Evolutionary conservation across 2,113 vertebrate genomes (phyloP), one percentile per base, ranked within the genome.

Genomic region (Struthio camelus): DNA sequence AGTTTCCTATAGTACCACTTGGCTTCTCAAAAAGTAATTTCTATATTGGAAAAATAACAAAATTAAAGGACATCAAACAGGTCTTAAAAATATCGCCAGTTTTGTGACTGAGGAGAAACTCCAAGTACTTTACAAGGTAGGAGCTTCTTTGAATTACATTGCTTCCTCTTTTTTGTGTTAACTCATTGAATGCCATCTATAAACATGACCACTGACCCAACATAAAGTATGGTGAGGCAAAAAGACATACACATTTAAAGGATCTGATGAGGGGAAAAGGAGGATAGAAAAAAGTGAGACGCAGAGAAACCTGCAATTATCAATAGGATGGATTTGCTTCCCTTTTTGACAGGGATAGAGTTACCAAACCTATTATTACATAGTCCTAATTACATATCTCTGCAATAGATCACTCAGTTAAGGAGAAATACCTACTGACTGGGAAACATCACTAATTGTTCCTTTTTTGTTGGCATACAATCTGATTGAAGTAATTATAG

Each of bases 221-320:
- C 69, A 54, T 80, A n/a, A 85, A 85, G 84, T 38, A 85, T 70
- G 90, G 62, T n/a, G 94, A 96, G 82, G 80, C 95, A 89, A 72
- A 93, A 95, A 97, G 78, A 23, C 62, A 93, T 65, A 81, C 50
- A 50, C 4, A 13, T 42, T 87, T 72, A 62, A 97, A 96, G 97
- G 96, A 92, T 51, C 92, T 92, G 92, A 64, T 40, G 79, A 78
- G 67, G 73, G 38, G 64, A 50, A 94, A 77, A 84, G 64, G 30
- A 79, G 84, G 71, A 54, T 95, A 85, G 80, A 88, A 73, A 96
- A 90, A 94, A 90, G 51, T 85, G 96, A 97, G 84, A 93, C 92
- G 94, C 46, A 79, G 42, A 89, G 96, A 97, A 98, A 96, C 97
- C 98, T 97, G 50, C 97, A 98, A 98, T 98, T 98, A 98, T 96